Conservation (phyloP, 2,797 vertebrate genomes). For the Anniella stebbinsi region DNA sequence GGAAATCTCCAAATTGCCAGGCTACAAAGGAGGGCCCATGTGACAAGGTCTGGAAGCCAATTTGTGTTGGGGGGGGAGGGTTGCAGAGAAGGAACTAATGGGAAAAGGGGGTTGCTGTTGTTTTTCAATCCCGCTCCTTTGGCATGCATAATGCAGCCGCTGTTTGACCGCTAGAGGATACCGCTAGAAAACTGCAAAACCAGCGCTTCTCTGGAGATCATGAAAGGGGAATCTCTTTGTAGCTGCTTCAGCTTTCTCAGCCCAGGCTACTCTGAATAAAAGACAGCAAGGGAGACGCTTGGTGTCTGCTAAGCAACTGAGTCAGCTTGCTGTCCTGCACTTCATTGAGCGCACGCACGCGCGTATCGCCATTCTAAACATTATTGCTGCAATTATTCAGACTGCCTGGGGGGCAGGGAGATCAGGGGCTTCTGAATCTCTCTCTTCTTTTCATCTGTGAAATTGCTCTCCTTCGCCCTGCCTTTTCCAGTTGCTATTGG, state of each 20-base stretch:
- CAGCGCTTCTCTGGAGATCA: background rate
- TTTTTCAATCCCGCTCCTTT: background rate
- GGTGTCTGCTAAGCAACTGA: background rate
- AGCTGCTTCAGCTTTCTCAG: background rate
- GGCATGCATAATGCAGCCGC: background rate
- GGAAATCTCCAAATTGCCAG: background rate
- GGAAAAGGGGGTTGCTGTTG: background rate
- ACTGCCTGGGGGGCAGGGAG: background rate
- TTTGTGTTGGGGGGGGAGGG: accelerated
- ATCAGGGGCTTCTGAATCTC: background rate
- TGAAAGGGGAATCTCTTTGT: background rate
- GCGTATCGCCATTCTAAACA: accelerated
- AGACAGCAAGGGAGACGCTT: accelerated
- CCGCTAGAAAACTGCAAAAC: background rate
- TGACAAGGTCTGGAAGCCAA: background rate
- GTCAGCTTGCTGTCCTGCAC: background rate
- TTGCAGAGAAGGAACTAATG: no score
- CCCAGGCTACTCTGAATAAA: background rate
- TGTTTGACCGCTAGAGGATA: background rate
- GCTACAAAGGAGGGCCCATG: background rate
- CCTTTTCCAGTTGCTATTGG: conserved; percentile 41
- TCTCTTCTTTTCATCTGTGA: conserved; percentile 54
- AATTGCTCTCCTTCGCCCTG: background rate
- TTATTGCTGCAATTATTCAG: conserved; percentile 55
- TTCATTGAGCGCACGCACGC: background rate